A percentile compares a stretch with the other conserved stretches of the same genome.
These are phyloP conservation scores for Sipha flava DNA, from an alignment of 1,140 invertebrate genomes.

Conservation along the genomic window DNA sequence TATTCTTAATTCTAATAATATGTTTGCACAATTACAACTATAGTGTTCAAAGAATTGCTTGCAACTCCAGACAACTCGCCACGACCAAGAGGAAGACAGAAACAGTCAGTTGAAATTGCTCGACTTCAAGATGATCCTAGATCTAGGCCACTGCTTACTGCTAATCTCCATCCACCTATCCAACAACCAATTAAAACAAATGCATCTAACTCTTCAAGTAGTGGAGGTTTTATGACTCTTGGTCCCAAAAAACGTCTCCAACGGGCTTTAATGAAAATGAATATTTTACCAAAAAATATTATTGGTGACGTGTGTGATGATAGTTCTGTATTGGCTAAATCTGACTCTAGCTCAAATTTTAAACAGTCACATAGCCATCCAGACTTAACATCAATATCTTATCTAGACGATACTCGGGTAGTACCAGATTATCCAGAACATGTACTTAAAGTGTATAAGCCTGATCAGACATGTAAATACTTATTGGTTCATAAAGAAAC, in stretches of 20 bases:
- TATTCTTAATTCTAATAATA: neutral
- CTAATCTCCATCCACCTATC: constrained; percentile 42
- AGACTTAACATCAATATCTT: constrained; percentile 72
- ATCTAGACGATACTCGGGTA: constrained; percentile 55
- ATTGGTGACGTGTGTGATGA: constrained; percentile 36
- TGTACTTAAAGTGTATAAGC: constrained; percentile 92
- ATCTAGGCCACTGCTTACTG: constrained; percentile 49
- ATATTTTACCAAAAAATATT: constrained; percentile 75
- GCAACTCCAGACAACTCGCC: constrained; percentile 75
- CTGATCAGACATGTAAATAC: constrained; percentile 96
- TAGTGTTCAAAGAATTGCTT: constrained; percentile 73
- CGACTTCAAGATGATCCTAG: constrained; percentile 57
- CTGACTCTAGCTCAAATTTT: constrained; percentile 49
- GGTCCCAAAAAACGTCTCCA: constrained; percentile 74
- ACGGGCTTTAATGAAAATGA: constrained; percentile 85
- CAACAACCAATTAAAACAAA: constrained; percentile 46
- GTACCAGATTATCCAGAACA: constrained; percentile 87
- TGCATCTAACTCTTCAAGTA: constrained; percentile 49
- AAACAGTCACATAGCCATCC: constrained; percentile 81
- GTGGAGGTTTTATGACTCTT: constrained; percentile 75
- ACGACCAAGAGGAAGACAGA: constrained; percentile 48
- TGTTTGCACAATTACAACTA: constrained; percentile 36
- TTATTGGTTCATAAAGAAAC: constrained; percentile 96
- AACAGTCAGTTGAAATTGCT: constrained; percentile 51
- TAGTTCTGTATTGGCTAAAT: constrained; percentile 36